phyloP scores from a whole-genome alignment of 2,888 invertebrate species.

The Noctua fimbriata region DNA sequence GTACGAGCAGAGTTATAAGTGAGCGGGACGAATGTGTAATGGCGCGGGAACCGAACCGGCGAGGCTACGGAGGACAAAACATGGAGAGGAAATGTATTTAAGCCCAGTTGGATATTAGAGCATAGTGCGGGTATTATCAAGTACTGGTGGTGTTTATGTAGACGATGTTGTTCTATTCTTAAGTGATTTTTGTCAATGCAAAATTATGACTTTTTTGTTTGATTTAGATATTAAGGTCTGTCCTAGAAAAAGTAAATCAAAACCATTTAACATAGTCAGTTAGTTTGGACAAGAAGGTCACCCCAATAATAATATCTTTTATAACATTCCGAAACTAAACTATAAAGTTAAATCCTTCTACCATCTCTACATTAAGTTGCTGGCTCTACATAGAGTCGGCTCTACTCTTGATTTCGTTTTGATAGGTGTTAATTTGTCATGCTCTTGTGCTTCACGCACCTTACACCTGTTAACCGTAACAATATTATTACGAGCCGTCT shows the following conservation, averaged over 20 bases:
- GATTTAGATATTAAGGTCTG: too few species aligned
- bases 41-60: slow-evolving; percentile 78
- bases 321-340: background rate
- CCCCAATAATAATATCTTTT: background rate
- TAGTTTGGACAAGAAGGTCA: background rate
- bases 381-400: slow-evolving; percentile 67
- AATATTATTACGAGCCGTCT: slow-evolving; percentile 67
- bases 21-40: slow-evolving; percentile 87
- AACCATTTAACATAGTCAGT: background rate
- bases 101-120: slow-evolving; percentile 24
- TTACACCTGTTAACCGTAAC: slow-evolving; percentile 68
- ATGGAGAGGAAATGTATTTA: slow-evolving; percentile 38
- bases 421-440: slow-evolving; percentile 85
- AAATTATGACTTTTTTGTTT: background rate
- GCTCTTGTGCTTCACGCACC: slow-evolving; percentile 74
- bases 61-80: slow-evolving; percentile 62
- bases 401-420: slow-evolving; percentile 84
- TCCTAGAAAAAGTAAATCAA: background rate
- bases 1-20: slow-evolving; percentile 77
- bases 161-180: background rate
- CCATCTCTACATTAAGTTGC: slow-evolving; percentile 61
- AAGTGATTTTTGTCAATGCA: background rate
- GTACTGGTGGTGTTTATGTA: background rate
- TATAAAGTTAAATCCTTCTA: background rate
- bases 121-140: slow-evolving; percentile 25